phyloP scores from a whole-genome alignment of 2,888 invertebrate genomes.

The Dryomyza anilis region DNA sequence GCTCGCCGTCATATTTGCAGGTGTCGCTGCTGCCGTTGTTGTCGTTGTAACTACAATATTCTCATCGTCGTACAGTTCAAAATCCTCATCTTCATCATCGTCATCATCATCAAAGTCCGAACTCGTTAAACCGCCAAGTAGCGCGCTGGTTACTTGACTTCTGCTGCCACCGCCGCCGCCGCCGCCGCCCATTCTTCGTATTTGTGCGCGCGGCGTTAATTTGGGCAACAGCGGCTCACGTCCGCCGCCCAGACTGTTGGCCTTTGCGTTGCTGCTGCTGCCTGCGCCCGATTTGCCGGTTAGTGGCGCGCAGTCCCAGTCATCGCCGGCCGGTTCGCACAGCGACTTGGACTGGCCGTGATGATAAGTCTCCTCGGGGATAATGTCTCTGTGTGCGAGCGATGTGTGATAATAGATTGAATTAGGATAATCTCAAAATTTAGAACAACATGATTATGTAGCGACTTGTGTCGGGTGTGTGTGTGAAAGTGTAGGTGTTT shows the following conservation, averaged over 20 bases:
- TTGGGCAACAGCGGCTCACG: constrained; percentile 66
- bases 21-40: constrained; percentile 39
- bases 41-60: constrained; percentile 59
- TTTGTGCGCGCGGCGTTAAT: constrained; percentile 67
- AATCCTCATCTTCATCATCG: constrained; percentile 58
- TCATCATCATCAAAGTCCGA: constrained; percentile 60
- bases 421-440: too few species aligned
- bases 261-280: constrained; percentile 38
- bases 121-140: constrained; percentile 71
- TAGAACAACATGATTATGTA: too few species aligned
- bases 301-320: constrained; percentile 59
- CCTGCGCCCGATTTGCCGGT: constrained; percentile 37
- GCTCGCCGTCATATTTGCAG: constrained; percentile 33
- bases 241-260: constrained; percentile 45
- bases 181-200: constrained; percentile 63
- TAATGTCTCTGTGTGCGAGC: constrained; percentile 65
- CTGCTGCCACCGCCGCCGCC: constrained; percentile 42
- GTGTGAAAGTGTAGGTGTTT: constrained; percentile 13
- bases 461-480: constrained; percentile 9
- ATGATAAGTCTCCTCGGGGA: constrained; percentile 71
- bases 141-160: constrained; percentile 62
- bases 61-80: constrained; percentile 60
- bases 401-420: neutral
- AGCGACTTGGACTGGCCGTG: constrained; percentile 66
- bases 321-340: constrained; percentile 65